A percentile compares a stretch with the other conserved stretches of the same genome.
Evolutionary conservation across 2,797 vertebrate genomes (phyloP).

Genomic region (Clarias fuscus): DNA sequence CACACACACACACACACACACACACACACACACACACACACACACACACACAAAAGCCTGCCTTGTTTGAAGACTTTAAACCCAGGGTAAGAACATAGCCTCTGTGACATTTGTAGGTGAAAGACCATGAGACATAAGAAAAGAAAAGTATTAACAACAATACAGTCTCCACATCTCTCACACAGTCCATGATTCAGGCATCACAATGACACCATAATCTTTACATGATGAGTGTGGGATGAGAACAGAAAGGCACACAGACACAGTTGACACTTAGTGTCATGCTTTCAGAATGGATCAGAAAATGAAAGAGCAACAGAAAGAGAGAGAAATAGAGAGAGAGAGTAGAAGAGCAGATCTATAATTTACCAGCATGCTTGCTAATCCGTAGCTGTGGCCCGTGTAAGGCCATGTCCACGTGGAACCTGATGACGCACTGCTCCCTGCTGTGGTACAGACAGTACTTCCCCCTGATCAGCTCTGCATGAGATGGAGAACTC

Average conservation of each 20-base stretch:
- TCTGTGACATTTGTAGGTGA: constrained; percentile 59
- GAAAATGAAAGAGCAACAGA: not conserved
- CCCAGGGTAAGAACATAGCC: constrained; percentile 50
- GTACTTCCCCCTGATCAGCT: constrained; percentile 61
- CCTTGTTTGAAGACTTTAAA: constrained; percentile 65
- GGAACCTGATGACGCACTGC: constrained; percentile 73
- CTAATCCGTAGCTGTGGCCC: constrained; percentile 70
- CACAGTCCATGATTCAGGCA: constrained; percentile 1
- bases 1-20: constrained; percentile 5
- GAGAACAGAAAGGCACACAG: not conserved
- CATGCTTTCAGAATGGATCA: not conserved
- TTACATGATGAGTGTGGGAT: not conserved
- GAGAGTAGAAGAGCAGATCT: not conserved
- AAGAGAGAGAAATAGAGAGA: no score
- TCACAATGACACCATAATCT: not conserved
- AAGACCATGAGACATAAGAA: not conserved
- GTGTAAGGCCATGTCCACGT: constrained; percentile 63
- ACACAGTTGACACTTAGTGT: not conserved
- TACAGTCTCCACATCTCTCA: not conserved
- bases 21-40: constrained; percentile 20
- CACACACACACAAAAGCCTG: constrained; percentile 64
- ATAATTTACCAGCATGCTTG: constrained; percentile 70
- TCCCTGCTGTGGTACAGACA: constrained; percentile 72
- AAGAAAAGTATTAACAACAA: constrained; percentile 1
- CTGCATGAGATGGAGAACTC: constrained; percentile 47